Evolutionary conservation across 1,140 invertebrate genomes (phyloP), one percentile per base, ranked within the genome.

Genomic region (Dolichoris vasculosae): DNA sequence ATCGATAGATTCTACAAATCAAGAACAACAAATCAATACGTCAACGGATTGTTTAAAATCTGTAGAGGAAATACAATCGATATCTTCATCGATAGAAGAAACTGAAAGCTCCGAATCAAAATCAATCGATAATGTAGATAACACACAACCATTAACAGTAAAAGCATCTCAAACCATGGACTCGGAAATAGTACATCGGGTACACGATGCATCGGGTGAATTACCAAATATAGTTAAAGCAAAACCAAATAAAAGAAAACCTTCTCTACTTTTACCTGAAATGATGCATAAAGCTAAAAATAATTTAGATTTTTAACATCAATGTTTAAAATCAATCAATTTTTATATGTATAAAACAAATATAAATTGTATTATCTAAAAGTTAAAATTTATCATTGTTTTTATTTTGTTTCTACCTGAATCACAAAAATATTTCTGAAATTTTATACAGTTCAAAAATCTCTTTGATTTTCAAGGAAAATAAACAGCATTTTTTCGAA

Each of bases 401-500:
- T 86, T 86, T 77, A 76, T 81, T 67, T 77, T 85, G 71, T 83
- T 76, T 69, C n/a, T 55, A 77, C 55, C 38, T 26, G 63, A 67
- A 51, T 83, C 75, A 82, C 75, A 86, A 80, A 83, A 83, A 86
- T 80, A 73, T 79, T 83, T 35, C 30, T 23, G 78, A 79, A 63
- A 71, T 79, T 78, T 82, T 78, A 82, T 71, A 79, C 85, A 85
- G 73, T 71, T 26, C 35, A 78, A 64, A 30, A 38, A 80, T 59
- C 11, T 76, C 26, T 35, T 55, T 69, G 20, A 73, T 73, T 84
- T 84, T 90, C 67, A 91, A 84, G 87, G 93, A 75, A 97, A 96
- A 89, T 96, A 97, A 2, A 96, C 96, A 8, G 95, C 94, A 77
- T 95, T 93, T 89, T 95, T 96, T 32, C 95, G 94, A 30, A 93